phyloP scores from a whole-genome alignment of 2,797 vertebrate species.

The Rhodeus uyekii region DNA sequence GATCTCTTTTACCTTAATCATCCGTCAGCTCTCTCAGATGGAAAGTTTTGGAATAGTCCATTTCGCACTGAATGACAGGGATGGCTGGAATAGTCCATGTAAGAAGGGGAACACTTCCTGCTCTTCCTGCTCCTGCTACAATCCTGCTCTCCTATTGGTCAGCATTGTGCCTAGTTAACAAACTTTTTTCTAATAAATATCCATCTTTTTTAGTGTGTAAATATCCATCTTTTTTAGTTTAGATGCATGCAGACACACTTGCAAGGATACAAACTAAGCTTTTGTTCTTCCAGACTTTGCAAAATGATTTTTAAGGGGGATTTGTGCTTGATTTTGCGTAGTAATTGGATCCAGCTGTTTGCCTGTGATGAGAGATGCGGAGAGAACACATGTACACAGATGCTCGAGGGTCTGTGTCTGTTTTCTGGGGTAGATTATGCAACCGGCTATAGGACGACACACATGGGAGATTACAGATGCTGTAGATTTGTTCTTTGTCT shows the following conservation, averaged over 20 bases:
- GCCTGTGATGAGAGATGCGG: neutral
- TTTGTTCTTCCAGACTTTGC: neutral
- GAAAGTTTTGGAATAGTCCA: no score
- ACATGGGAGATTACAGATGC: neutral
- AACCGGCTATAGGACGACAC: neutral
- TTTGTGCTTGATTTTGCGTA: neutral
- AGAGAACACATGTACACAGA: neutral
- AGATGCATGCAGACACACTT: neutral
- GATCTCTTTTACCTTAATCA: no score
- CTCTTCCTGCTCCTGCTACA: no score
- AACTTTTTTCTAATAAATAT: no score
- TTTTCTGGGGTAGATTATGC: neutral
- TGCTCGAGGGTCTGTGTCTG: neutral
- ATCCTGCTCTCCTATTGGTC: no score
- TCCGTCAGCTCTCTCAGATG: no score
- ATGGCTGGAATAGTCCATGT: no score
- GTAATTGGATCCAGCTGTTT: conserved; percentile 14
- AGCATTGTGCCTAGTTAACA: no score
- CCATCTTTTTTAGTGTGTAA: no score
- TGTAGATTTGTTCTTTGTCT: neutral
- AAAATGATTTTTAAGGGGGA: neutral
- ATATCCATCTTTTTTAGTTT: neutral
- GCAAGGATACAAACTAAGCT: neutral
- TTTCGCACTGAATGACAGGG: no score
- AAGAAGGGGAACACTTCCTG: no score